phyloP scores from a whole-genome alignment of 2,113 vertebrate genomes.

The Ciconia boyciana region DNA sequence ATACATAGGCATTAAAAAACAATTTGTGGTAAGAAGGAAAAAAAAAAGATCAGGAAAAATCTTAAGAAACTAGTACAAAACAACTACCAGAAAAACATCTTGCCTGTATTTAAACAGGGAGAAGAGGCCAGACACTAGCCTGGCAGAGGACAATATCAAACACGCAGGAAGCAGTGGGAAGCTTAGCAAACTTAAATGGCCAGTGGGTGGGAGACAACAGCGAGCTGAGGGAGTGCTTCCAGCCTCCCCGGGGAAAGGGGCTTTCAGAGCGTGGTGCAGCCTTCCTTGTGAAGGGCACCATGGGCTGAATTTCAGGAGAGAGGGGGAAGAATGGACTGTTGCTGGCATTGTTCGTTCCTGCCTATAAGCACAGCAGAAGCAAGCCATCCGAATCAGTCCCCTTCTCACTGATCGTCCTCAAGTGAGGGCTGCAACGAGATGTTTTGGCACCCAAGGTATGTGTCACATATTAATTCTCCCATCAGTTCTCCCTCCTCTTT shows the following conservation, averaged over 20 bases:
- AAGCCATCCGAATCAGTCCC: background rate
- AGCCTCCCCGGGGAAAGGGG: background rate
- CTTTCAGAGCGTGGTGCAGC: background rate
- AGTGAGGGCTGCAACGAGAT: background rate
- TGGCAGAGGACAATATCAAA: background rate
- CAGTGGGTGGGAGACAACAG: background rate
- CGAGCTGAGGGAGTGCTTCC: background rate
- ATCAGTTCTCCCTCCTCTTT: background rate
- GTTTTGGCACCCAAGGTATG: background rate
- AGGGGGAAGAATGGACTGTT: background rate
- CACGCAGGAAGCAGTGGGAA: background rate
- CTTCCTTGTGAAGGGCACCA: background rate
- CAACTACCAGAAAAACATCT: background rate
- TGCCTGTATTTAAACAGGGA: slow-evolving; percentile 21
- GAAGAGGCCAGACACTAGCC: background rate
- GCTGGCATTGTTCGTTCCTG: background rate
- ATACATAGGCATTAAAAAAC: background rate
- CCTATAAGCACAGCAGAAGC: background rate
- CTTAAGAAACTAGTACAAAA: slow-evolving; percentile 23
- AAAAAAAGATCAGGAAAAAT: background rate
- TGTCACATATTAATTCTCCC: background rate
- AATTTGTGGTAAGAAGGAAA: background rate
- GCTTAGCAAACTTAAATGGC: background rate
- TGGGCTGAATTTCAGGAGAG: background rate
- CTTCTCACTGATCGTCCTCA: background rate